Percentiles rank a stretch among this genome's conserved stretches.
Conservation (phyloP, 2,797 vertebrate genomes). For the Eupleurogrammus muticus region DNA sequence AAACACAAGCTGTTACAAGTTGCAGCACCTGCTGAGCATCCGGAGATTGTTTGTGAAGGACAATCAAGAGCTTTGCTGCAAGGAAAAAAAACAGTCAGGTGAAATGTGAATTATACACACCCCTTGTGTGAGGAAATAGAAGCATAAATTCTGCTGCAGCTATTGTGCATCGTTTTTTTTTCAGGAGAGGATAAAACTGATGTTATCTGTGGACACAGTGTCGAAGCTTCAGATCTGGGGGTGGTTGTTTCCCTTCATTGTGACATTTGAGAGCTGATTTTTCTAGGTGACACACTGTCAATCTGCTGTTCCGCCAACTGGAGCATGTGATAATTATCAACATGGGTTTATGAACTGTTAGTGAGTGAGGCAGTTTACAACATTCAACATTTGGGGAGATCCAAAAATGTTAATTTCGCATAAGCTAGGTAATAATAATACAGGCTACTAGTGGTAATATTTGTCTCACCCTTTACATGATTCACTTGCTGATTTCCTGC, state of each 20-base stretch:
- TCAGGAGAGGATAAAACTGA: background rate
- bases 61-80: constrained; percentile 3
- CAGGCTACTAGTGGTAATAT: too few species aligned
- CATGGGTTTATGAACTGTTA: background rate
- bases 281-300: background rate
- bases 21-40: constrained; percentile 6
- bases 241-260: background rate
- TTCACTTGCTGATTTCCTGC: too few species aligned
- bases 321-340: background rate
- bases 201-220: background rate
- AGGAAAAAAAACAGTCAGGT: background rate
- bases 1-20: constrained; percentile 5
- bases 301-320: background rate
- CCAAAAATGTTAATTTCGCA: too few species aligned
- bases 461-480: too few species aligned
- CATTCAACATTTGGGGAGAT: background rate
- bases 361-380: background rate
- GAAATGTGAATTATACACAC: background rate
- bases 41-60: background rate
- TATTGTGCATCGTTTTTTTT: background rate
- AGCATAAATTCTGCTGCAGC: background rate
- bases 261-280: background rate
- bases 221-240: background rate
- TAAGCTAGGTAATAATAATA: too few species aligned
- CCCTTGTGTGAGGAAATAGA: background rate